A percentile compares a stretch with the other conserved stretches of the same genome.
phyloP scores from a whole-genome alignment of 2,797 vertebrate genomes.

The Miichthys miiuy region DNA sequence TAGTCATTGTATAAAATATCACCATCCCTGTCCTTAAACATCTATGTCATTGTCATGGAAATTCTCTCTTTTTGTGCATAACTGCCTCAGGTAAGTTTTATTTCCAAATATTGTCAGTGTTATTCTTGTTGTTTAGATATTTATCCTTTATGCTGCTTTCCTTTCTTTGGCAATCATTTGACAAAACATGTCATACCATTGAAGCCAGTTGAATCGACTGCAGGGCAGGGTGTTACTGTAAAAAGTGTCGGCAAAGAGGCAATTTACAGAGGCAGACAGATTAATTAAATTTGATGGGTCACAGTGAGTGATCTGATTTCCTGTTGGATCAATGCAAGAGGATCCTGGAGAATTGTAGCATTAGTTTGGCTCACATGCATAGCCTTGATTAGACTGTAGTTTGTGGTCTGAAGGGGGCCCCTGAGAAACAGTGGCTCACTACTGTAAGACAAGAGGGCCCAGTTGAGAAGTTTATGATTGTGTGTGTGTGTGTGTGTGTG shows the following conservation, averaged over 20 bases:
- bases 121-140: neutral
- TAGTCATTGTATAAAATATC: neutral
- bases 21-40: neutral
- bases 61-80: neutral
- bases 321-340: constrained; percentile 61
- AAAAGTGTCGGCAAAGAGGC: constrained; percentile 31
- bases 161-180: neutral
- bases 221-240: neutral
- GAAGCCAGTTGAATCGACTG: neutral
- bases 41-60: neutral
- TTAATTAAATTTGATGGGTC: constrained; percentile 68
- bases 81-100: neutral
- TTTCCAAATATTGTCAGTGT: neutral
- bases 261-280: constrained; percentile 40
- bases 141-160: neutral
- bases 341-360: constrained; percentile 60
- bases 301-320: constrained; percentile 68
- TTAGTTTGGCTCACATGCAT: constrained; percentile 56
- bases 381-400: constrained; percentile 64
- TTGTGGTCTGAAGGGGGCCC: constrained; percentile 55
- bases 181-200: neutral
- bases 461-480: constrained; percentile 41
- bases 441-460: constrained; percentile 50
- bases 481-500: constrained; percentile 13
- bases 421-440: constrained; percentile 57